phyloP scores from a whole-genome alignment of 2,113 vertebrate species.

The Hippolais icterina region DNA sequence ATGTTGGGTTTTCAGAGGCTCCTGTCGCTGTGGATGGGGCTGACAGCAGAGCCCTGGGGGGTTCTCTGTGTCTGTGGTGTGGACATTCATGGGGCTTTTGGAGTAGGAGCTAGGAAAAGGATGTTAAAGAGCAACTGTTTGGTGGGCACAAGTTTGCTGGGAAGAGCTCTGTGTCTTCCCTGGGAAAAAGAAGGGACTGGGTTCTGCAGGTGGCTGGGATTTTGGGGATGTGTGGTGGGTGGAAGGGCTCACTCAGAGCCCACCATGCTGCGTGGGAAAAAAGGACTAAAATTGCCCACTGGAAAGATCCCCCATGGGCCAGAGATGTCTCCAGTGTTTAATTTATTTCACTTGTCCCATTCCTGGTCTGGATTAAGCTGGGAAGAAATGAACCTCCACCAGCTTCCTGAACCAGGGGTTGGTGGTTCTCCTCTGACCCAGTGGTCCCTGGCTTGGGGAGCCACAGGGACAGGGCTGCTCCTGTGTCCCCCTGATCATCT shows the following conservation, averaged over 20 bases:
- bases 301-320: background rate
- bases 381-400: background rate
- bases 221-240: rapidly evolving
- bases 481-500: background rate
- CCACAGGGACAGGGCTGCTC: background rate
- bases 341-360: background rate
- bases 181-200: background rate
- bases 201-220: background rate
- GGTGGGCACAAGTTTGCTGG: background rate
- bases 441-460: rapidly evolving
- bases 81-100: background rate
- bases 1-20: background rate
- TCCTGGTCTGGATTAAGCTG: background rate
- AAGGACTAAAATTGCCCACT: background rate
- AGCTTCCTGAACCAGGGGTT: rapidly evolving
- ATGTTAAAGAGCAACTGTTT: background rate
- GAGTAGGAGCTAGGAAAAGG: background rate
- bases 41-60: rapidly evolving
- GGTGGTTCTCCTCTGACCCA: background rate
- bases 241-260: background rate
- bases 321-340: background rate
- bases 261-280: rapidly evolving
- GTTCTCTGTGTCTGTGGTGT: background rate
- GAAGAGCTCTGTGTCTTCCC: background rate
- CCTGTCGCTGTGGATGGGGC: rapidly evolving